phyloP scores from a whole-genome alignment of 2,888 invertebrate species.

The Perithous albicinctus region DNA sequence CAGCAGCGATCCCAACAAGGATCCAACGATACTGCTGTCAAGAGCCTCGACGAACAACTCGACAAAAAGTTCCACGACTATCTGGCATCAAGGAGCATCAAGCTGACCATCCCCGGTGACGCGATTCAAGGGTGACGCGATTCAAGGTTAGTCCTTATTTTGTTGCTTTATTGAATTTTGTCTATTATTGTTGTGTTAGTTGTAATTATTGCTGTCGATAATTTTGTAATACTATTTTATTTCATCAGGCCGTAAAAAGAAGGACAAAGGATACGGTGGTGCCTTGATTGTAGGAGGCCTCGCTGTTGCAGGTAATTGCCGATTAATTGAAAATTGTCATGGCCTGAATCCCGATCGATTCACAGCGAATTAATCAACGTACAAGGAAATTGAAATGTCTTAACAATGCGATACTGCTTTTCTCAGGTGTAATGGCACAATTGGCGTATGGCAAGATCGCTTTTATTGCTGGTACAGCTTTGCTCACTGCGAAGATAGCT shows the following conservation, averaged over 20 bases:
- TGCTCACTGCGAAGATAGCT: conserved; percentile 89
- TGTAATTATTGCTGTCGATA: conserved; percentile 4
- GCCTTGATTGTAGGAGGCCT: conserved; percentile 88
- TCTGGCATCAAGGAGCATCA: conserved; percentile 80
- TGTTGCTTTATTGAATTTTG: no score
- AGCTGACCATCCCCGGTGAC: conserved; percentile 82
- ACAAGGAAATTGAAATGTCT: background rate
- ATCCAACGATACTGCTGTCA: conserved; percentile 71
- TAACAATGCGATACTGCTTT: background rate
- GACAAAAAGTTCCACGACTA: conserved; percentile 82
- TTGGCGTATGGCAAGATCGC: conserved; percentile 89
- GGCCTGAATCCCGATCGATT: conserved; percentile 9
- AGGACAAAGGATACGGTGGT: conserved; percentile 84
- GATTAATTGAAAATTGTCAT: conserved; percentile 12
- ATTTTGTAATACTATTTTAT: conserved; percentile 36
- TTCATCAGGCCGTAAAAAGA: conserved; percentile 86
- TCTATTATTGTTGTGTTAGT: conserved; percentile 5
- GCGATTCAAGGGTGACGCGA: conserved; percentile 81
- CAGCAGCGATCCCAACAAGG: conserved; percentile 59
- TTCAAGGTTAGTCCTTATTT: no score
- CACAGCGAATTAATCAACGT: background rate
- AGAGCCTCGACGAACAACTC: conserved; percentile 80
- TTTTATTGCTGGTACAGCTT: conserved; percentile 88
- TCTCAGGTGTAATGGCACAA: conserved; percentile 87
- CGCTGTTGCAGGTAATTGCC: conserved; percentile 86